Evolutionary conservation across 2,113 vertebrate species (phyloP).

Genomic region (Nansenia antarctica): DNA sequence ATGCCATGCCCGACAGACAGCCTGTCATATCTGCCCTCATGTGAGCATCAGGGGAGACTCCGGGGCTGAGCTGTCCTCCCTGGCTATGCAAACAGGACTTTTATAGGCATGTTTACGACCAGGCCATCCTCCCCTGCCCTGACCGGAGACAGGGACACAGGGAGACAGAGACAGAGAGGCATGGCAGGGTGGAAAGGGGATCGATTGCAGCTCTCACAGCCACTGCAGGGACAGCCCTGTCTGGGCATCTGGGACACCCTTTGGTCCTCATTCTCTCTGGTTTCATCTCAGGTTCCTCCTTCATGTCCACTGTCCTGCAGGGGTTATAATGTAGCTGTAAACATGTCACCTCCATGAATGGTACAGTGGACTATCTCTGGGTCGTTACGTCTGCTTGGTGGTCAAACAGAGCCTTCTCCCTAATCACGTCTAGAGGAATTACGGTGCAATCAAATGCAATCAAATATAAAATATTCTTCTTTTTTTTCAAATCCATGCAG

Average conservation of each 20-base stretch:
- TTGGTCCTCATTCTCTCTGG: too few species aligned
- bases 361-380: too few species aligned
- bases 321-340: conserved; percentile 61
- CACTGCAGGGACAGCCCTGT: conserved; percentile 47
- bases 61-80: conserved; percentile 40
- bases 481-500: too few species aligned
- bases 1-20: neutral
- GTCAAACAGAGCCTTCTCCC: too few species aligned
- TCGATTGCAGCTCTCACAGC: neutral
- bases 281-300: conserved; percentile 67
- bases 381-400: too few species aligned
- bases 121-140: neutral
- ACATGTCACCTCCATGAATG: conserved; percentile 60
- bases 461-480: too few species aligned
- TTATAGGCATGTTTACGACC: conserved; percentile 75
- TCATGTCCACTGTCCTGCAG: conserved; percentile 61
- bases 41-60: conserved; percentile 41
- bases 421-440: neutral
- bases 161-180: too few species aligned
- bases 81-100: conserved; percentile 69
- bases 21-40: conserved; percentile 40
- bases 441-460: too few species aligned
- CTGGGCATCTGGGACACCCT: conserved; percentile 68
- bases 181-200: too few species aligned
- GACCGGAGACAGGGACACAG: neutral